Conservation (phyloP, 2,888 invertebrate species). For the Chalcosyrphus nemorum region DNA sequence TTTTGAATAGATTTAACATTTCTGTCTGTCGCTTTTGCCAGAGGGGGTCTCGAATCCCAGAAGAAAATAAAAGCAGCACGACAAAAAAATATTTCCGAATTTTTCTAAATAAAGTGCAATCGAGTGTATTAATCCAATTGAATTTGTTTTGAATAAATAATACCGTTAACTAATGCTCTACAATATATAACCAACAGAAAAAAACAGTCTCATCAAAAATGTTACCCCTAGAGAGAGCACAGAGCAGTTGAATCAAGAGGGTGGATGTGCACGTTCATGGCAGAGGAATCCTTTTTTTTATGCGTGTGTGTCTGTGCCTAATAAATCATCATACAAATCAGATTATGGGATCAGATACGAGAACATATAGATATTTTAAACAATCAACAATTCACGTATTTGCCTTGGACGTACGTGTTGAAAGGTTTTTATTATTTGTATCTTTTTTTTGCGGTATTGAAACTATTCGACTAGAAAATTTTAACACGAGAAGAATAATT, state of each 20-base stretch:
- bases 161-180: constrained; percentile 67
- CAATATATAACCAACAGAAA: constrained; percentile 47
- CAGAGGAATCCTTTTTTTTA: constrained; percentile 40
- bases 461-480: constrained; percentile 62
- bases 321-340: constrained; percentile 72
- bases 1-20: neutral
- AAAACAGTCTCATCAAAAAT: constrained; percentile 53
- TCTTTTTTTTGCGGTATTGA: constrained; percentile 41
- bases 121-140: constrained; percentile 80
- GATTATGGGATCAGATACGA: constrained; percentile 69
- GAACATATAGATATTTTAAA: constrained; percentile 62
- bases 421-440: neutral
- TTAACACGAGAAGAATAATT: constrained; percentile 16
- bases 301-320: constrained; percentile 31
- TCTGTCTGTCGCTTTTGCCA: neutral
- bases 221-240: constrained; percentile 40
- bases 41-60: neutral
- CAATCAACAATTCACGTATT: constrained; percentile 66
- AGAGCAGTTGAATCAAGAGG: constrained; percentile 49
- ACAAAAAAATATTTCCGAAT: constrained; percentile 8
- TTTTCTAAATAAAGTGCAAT: constrained; percentile 72
- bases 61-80: constrained; percentile 7
- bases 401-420: constrained; percentile 37
- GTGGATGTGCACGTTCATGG: constrained; percentile 20
- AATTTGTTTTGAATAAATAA: constrained; percentile 80